A percentile compares a stretch with the other conserved stretches of the same genome.
phyloP scores from a whole-genome alignment of 1,140 invertebrate species.

The Orius insidiosus region DNA sequence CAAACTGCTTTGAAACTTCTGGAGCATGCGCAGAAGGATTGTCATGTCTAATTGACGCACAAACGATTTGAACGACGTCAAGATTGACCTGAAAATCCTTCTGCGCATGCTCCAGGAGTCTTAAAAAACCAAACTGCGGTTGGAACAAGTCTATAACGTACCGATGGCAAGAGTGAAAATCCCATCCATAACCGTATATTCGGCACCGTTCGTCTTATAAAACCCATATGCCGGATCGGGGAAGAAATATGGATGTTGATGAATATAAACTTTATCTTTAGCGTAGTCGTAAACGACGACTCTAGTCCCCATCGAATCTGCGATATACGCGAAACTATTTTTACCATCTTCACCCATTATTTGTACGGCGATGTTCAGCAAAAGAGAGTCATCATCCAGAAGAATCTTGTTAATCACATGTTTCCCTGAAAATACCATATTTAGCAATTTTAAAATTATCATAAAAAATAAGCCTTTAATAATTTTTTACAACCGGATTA shows the following conservation, averaged over 20 bases:
- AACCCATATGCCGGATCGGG: conserved; percentile 15
- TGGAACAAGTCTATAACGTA: neutral
- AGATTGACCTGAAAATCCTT: neutral
- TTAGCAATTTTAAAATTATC: neutral
- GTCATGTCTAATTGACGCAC: no score
- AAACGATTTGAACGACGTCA: no score
- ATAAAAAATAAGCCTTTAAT: no score
- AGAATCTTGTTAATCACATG: conserved; percentile 3
- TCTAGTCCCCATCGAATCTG: conserved; percentile 8
- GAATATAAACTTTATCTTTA: conserved; percentile 10
- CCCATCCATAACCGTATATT: conserved; percentile 17
- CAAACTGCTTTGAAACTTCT: no score
- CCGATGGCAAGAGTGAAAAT: conserved; percentile 15
- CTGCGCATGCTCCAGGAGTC: neutral
- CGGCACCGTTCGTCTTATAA: conserved; percentile 14
- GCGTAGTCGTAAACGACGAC: conserved; percentile 14
- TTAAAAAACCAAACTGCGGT: neutral
- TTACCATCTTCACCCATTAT: conserved; percentile 4
- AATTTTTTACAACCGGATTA: no score
- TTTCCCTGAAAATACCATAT: neutral
- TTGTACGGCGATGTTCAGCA: conserved; percentile 5
- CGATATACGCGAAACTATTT: conserved; percentile 5
- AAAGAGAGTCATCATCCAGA: conserved; percentile 1
- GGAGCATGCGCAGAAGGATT: no score
- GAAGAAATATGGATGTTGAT: conserved; percentile 16